Conservation (phyloP, 2,888 invertebrate species). For the Sphaeridia pumilis region DNA sequence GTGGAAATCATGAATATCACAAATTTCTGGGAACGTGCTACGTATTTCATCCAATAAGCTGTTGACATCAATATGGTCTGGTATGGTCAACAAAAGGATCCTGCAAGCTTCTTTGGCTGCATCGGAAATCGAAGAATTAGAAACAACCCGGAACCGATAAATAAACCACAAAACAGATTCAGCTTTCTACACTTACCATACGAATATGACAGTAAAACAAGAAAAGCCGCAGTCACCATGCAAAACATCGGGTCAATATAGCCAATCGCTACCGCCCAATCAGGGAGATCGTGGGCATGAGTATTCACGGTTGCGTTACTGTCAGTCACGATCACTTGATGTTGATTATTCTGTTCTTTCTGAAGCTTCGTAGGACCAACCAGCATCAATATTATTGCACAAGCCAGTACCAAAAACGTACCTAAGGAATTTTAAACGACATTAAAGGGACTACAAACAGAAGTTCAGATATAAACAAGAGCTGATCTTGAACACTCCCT, state of each 20-base stretch:
- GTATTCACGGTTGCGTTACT: too few species aligned
- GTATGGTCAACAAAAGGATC: conserved; percentile 83
- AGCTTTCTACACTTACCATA: conserved; percentile 52
- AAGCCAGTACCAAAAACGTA: conserved; percentile 62
- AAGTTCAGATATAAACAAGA: not conserved
- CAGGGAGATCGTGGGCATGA: not conserved
- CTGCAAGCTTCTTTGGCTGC: conserved; percentile 78
- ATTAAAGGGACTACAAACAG: too few species aligned
- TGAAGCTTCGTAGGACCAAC: not conserved
- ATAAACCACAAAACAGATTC: not conserved
- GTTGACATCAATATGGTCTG: conserved; percentile 70
- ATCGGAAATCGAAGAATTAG: conserved; percentile 30
- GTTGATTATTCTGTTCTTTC: too few species aligned
- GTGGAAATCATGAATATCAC: conserved; percentile 74
- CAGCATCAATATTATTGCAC: conserved; percentile 43
- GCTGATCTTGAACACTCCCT: conserved; percentile 8
- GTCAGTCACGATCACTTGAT: too few species aligned
- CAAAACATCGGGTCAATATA: conserved; percentile 62
- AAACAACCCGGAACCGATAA: not conserved
- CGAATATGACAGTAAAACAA: conserved; percentile 64
- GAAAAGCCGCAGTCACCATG: conserved; percentile 56
- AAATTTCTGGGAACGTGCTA: conserved; percentile 55
- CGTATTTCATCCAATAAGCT: conserved; percentile 53
- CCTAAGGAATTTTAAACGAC: conserved; percentile 47
- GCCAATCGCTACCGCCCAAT: not conserved